These are phyloP conservation scores for Desoria tigrina DNA, from an alignment of 2,888 invertebrate species.

Conservation along the genomic window DNA sequence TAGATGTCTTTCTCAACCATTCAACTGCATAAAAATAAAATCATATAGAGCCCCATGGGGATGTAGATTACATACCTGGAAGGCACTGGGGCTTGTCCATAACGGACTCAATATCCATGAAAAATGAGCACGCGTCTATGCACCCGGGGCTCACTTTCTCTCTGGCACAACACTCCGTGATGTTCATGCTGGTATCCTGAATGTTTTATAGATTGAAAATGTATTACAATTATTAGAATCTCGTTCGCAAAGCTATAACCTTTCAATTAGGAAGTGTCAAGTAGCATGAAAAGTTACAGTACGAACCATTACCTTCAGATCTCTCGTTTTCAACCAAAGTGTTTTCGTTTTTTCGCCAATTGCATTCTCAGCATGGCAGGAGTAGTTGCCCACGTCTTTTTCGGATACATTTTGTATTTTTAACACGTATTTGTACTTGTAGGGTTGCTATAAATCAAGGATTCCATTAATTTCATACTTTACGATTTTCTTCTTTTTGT, in stretches of 20 bases:
- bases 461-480: not conserved
- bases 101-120: conserved; percentile 78
- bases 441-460: conserved; percentile 61
- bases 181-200: conserved; percentile 67
- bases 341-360: conserved; percentile 62
- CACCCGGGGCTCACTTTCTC: conserved; percentile 77
- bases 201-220: conserved; percentile 35
- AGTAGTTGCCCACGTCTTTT: conserved; percentile 76
- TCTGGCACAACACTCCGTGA: conserved; percentile 77
- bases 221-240: not conserved
- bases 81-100: conserved; percentile 79
- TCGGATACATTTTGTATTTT: conserved; percentile 72
- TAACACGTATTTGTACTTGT: conserved; percentile 73
- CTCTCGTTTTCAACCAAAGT: conserved; percentile 49
- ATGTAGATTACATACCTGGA: too few relatives aligned
- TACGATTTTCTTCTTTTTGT: not conserved
- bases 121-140: conserved; percentile 80
- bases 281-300: too few relatives aligned
- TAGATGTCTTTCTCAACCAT: too few relatives aligned
- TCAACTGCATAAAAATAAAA: too few relatives aligned
- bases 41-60: too few relatives aligned
- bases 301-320: conserved; percentile 44
- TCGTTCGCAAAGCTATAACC: not conserved
- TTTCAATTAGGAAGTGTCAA: not conserved
- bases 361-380: conserved; percentile 80